Evolutionary conservation across 2,797 vertebrate genomes (phyloP), one percentile per base, ranked within the genome.

Genomic region (Chanos chanos): DNA sequence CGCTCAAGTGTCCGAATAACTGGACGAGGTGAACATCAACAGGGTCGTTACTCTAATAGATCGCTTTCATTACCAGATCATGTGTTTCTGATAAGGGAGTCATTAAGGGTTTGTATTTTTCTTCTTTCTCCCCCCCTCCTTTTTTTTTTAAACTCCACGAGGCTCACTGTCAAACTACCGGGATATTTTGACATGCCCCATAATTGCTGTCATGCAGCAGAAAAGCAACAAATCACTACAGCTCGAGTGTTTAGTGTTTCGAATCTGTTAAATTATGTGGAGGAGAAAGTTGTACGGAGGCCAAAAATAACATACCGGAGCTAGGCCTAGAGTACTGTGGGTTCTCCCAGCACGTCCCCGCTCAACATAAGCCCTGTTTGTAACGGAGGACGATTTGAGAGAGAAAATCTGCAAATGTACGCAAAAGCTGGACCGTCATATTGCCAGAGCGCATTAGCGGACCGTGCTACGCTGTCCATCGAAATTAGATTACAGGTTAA

Each of bases 1-100:
- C 16, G 34, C 48, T 1, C 10, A 7, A 25, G 18, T 55, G 2
- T 31, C 21, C 8, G 33, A 13, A 13, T 37, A 3, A 41, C 28
- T 6, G 58, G 56, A 47, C 5, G 49, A 59, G 12, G 40, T 53
- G 73, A 79, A 51, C 75, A 68, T 62, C 73, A 72, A 61, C 70
- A 70, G 51, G 72, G 49, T 40, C 52, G 76, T 76, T 79, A 74
- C 66, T 61, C 67, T 79, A 76, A 76, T 66, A 33, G 51, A 49
- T 59, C 13, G 31, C 28, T 67, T 76, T 81, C 72, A 74, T 81
- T 75, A 70, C 44, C 48, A 81, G 68, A 72, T 77, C 71, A 57
- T 76, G 48, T 82, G 77, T 84, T 87, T 87, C 73, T 66, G 77
- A 77, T 83, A 75, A 84, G 71, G 72, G 16, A 5, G 24, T 50